A percentile compares a stretch with the other conserved stretches of the same genome.
Conservation (phyloP, 2,113 vertebrate genomes). For the Diadophis punctatus region DNA sequence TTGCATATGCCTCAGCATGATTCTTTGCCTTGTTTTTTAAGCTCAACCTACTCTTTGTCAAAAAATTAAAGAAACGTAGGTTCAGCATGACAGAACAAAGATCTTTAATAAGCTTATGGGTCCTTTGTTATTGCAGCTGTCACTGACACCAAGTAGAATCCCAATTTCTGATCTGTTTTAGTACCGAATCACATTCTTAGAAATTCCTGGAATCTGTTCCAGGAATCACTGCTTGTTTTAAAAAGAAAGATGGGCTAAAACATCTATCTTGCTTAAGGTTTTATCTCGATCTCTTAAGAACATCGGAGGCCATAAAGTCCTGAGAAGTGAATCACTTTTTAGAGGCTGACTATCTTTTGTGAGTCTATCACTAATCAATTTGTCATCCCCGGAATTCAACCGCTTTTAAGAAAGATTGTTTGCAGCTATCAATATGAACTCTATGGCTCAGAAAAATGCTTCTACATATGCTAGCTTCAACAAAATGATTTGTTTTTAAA, state of each 20-base stretch:
- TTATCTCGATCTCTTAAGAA: not conserved
- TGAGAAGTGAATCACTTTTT: not conserved
- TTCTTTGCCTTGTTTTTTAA: not conserved
- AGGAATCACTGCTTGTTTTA: not conserved
- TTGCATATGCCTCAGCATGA: not conserved
- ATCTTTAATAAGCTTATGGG: not conserved
- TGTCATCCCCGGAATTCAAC: not conserved
- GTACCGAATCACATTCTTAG: not conserved
- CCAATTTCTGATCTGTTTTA: not conserved
- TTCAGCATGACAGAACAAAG: not conserved
- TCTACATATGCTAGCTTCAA: not conserved
- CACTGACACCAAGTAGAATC: not conserved
- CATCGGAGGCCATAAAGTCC: not conserved
- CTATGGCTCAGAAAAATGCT: not conserved
- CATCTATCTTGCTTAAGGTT: not conserved
- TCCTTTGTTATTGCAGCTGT: not conserved
- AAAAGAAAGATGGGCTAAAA: not conserved
- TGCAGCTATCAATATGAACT: not conserved
- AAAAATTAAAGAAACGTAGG: not conserved
- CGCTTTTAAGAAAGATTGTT: not conserved
- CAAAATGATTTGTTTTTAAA: not conserved
- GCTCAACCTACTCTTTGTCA: not conserved
- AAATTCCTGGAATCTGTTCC: not conserved
- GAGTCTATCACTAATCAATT: not conserved
- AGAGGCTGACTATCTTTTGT: not conserved